Evolutionary conservation across 2,113 vertebrate genomes (phyloP).

Genomic region (Furnarius figulus): DNA sequence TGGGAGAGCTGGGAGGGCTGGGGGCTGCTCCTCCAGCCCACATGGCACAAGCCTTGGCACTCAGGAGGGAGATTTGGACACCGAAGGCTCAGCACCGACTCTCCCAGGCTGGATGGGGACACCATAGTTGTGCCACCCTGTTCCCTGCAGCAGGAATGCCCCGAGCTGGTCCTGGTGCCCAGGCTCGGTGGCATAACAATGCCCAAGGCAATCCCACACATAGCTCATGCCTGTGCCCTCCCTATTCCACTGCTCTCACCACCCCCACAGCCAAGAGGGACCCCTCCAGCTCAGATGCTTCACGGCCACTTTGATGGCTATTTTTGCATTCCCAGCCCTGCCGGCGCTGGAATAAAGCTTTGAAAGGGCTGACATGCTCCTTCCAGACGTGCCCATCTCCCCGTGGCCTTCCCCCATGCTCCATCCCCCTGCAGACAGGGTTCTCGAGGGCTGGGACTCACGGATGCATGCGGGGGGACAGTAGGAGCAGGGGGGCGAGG

Average conservation of each 20-base stretch:
- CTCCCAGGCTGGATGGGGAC: neutral
- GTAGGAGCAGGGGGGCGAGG: neutral
- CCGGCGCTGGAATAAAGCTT: fast-evolving
- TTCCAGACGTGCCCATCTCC: neutral
- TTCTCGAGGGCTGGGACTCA: neutral
- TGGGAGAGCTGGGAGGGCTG: neutral
- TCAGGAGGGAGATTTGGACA: neutral
- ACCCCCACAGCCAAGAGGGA: neutral
- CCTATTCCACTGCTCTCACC: fast-evolving
- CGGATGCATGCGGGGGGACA: fast-evolving
- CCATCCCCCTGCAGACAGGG: neutral
- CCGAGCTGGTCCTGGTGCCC: neutral
- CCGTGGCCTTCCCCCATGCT: neutral
- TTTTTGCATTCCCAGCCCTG: neutral
- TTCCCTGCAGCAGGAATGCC: neutral
- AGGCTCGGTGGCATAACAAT: neutral
- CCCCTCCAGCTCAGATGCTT: neutral
- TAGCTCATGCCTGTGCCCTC: fast-evolving
- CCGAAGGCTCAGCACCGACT: neutral
- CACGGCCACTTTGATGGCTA: neutral
- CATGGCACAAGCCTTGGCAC: neutral
- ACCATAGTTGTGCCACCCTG: fast-evolving
- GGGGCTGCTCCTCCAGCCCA: neutral
- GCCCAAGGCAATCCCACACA: neutral
- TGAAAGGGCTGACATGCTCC: neutral